Percentiles rank a stretch among this genome's conserved stretches.
Evolutionary conservation across 2,113 vertebrate species (phyloP).

Genomic region (Pomatostomus ruficeps): DNA sequence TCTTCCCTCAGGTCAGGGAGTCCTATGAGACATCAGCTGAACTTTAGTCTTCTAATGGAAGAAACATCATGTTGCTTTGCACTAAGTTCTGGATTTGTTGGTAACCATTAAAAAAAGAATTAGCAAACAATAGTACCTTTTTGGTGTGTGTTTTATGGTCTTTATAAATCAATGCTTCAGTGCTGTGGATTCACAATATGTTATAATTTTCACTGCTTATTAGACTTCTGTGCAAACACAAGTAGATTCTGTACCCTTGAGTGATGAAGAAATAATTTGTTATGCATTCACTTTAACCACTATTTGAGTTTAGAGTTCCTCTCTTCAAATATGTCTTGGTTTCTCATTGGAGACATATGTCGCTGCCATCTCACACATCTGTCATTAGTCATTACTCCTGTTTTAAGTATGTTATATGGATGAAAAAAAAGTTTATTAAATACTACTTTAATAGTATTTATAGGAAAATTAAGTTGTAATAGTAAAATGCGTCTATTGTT

Average conservation of each 20-base stretch:
- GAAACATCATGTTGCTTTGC: neutral
- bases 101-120: neutral
- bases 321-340: neutral
- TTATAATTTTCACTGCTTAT: slow-evolving; percentile 1
- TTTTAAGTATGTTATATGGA: neutral
- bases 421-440: neutral
- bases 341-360: neutral
- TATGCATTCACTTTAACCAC: neutral
- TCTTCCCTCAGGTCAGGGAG: slow-evolving; percentile 1
- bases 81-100: neutral
- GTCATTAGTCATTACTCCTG: neutral
- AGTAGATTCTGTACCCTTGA: neutral
- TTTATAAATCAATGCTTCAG: neutral
- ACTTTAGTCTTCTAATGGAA: slow-evolving; percentile 37
- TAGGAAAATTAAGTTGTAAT: neutral
- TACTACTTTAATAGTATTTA: neutral
- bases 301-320: neutral
- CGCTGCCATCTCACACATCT: neutral
- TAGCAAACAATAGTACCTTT: neutral
- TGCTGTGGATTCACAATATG: neutral
- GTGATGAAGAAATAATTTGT: neutral
- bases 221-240: neutral
- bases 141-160: neutral
- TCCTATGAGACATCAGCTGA: slow-evolving; percentile 6
- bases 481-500: neutral